Conservation (phyloP, 2,797 vertebrate genomes). For the Notolepis coatsorum region DNA sequence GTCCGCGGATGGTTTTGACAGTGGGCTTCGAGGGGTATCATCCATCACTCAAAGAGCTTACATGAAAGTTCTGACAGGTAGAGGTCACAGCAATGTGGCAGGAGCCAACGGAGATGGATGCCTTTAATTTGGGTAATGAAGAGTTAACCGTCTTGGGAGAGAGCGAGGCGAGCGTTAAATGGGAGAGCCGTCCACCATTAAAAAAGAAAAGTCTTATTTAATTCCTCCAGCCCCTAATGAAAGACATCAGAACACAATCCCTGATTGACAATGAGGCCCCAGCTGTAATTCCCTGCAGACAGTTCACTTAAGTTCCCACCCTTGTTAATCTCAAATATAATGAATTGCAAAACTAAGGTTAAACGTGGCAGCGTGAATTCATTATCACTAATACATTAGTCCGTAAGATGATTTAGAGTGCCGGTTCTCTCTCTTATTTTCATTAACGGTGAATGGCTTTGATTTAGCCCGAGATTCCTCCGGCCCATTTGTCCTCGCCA, state of each 20-base stretch:
- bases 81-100: slow-evolving; percentile 84
- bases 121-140: slow-evolving; percentile 88
- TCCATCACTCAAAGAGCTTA: slow-evolving; percentile 81
- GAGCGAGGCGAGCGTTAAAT: slow-evolving; percentile 77
- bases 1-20: slow-evolving; percentile 82
- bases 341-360: slow-evolving; percentile 89
- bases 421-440: slow-evolving; percentile 76
- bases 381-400: slow-evolving; percentile 87
- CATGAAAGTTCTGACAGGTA: slow-evolving; percentile 85
- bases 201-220: slow-evolving; percentile 82
- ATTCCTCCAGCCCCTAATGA: slow-evolving; percentile 82
- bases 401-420: slow-evolving; percentile 85
- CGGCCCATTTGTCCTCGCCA: slow-evolving; percentile 63
- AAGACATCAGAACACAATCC: slow-evolving; percentile 82
- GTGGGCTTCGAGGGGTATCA: slow-evolving; percentile 75
- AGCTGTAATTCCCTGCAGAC: slow-evolving; percentile 83
- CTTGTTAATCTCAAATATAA: slow-evolving; percentile 88
- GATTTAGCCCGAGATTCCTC: slow-evolving; percentile 77
- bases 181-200: slow-evolving; percentile 72
- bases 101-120: slow-evolving; percentile 84
- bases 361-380: slow-evolving; percentile 85
- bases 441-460: slow-evolving; percentile 81
- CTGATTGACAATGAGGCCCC: slow-evolving; percentile 84
- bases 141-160: slow-evolving; percentile 85
- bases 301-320: slow-evolving; percentile 82